These are phyloP conservation scores for Eilema caniola DNA, from an alignment of 2,888 invertebrate species.

Conservation along the genomic window DNA sequence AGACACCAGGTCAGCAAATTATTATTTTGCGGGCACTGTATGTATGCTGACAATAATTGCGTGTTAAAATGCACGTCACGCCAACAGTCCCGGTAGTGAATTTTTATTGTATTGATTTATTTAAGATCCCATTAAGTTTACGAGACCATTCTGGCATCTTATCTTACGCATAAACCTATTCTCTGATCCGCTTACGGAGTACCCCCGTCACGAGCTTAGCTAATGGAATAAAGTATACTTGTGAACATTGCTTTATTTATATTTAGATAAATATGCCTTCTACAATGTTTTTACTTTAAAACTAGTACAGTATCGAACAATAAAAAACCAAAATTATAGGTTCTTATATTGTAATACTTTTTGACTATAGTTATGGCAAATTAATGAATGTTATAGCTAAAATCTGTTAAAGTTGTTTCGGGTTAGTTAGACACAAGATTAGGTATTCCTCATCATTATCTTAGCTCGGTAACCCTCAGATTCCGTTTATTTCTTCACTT, in stretches of 20 bases:
- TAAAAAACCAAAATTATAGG: not conserved
- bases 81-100: not conserved
- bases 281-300: slow-evolving; percentile 27
- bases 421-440: no score
- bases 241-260: slow-evolving; percentile 41
- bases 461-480: no score
- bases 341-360: not conserved
- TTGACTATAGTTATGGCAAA: no score
- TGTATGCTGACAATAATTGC: slow-evolving; percentile 20
- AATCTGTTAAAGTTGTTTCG: no score
- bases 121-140: slow-evolving; percentile 60
- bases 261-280: slow-evolving; percentile 26
- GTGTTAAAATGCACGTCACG: slow-evolving; percentile 30
- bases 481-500: no score
- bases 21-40: slow-evolving; percentile 23
- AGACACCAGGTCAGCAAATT: slow-evolving; percentile 47
- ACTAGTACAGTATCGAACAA: not conserved
- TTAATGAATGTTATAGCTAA: no score
- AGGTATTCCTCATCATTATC: no score
- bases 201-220: slow-evolving; percentile 64
- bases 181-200: slow-evolving; percentile 70
- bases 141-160: slow-evolving; percentile 65
- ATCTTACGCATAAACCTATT: slow-evolving; percentile 69
- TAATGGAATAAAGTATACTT: slow-evolving; percentile 67
- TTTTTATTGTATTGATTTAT: slow-evolving; percentile 47